These are phyloP conservation scores for Anthrax anthrax DNA, from an alignment of 2,888 invertebrate genomes.

Conservation along the genomic window DNA sequence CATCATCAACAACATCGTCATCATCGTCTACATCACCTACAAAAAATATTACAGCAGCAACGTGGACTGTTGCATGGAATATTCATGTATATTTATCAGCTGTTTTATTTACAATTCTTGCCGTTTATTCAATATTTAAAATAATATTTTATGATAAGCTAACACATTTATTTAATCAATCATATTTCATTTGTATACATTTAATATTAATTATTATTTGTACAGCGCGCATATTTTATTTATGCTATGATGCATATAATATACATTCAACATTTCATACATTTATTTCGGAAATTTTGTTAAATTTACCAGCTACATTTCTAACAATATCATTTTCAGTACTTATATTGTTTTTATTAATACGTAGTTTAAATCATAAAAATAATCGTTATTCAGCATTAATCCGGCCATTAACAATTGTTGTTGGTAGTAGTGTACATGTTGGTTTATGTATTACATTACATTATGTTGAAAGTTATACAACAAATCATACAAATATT, in stretches of 20 bases:
- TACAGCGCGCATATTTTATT: constrained; percentile 66
- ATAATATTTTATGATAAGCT: constrained; percentile 74
- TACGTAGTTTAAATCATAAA: constrained; percentile 63
- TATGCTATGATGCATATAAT: constrained; percentile 87
- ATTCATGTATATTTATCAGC: constrained; percentile 81
- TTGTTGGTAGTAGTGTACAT: constrained; percentile 64
- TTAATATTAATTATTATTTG: constrained; percentile 70
- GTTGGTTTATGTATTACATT: constrained; percentile 66
- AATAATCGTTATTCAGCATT: constrained; percentile 52
- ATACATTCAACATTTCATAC: constrained; percentile 64
- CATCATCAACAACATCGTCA: constrained; percentile 2
- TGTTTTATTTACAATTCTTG: constrained; percentile 67
- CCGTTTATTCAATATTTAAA: constrained; percentile 73
- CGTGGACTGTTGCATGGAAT: constrained; percentile 81
- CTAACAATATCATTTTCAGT: constrained; percentile 81
- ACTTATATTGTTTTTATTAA: constrained; percentile 69
- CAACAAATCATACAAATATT: constrained; percentile 24
- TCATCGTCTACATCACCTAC: constrained; percentile 15
- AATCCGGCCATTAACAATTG: constrained; percentile 64
- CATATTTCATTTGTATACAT: constrained; percentile 77
- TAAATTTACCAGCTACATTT: constrained; percentile 75
- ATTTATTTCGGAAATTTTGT: constrained; percentile 64
- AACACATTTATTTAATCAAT: constrained; percentile 72
- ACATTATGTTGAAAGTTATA: constrained; percentile 56
- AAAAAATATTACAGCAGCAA: constrained; percentile 22